A percentile compares a stretch with the other conserved stretches of the same genome.
Evolutionary conservation across 2,888 invertebrate species (phyloP).

Genomic region (Calameuta idolon): DNA sequence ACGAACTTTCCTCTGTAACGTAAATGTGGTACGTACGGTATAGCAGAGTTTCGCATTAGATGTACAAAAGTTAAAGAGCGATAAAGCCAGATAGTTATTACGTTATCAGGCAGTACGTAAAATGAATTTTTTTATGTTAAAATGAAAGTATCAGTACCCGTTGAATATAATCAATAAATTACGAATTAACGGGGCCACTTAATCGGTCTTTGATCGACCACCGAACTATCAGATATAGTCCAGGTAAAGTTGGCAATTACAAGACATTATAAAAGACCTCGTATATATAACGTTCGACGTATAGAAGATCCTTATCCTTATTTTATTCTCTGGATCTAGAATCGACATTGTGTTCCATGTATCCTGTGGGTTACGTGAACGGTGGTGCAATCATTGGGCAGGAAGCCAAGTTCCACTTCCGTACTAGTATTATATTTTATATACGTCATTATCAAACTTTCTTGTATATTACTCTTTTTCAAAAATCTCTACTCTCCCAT

Average conservation of each 20-base stretch:
- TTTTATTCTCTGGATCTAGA: not conserved
- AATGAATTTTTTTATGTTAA: not conserved
- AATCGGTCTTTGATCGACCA: not conserved
- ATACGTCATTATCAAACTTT: not conserved
- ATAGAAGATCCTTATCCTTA: not conserved
- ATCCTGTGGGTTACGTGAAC: not conserved
- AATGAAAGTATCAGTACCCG: not conserved
- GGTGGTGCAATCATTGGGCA: slow-evolving; percentile 25
- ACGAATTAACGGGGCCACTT: not conserved
- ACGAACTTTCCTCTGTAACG: not conserved
- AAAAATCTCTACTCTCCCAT: not conserved
- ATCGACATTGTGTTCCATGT: not conserved
- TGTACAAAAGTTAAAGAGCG: not conserved
- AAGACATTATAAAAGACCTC: not conserved
- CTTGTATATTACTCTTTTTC: not conserved
- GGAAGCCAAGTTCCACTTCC: not conserved
- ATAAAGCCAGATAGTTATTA: not conserved
- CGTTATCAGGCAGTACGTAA: not conserved
- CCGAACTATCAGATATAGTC: not conserved
- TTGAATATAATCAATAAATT: not conserved
- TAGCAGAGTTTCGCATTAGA: not conserved
- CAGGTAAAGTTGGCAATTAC: not conserved
- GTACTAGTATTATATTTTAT: not conserved
- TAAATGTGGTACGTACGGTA: not conserved
- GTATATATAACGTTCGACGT: not conserved